phyloP scores from a whole-genome alignment of 2,888 invertebrate species.

The Metalampra italica region DNA sequence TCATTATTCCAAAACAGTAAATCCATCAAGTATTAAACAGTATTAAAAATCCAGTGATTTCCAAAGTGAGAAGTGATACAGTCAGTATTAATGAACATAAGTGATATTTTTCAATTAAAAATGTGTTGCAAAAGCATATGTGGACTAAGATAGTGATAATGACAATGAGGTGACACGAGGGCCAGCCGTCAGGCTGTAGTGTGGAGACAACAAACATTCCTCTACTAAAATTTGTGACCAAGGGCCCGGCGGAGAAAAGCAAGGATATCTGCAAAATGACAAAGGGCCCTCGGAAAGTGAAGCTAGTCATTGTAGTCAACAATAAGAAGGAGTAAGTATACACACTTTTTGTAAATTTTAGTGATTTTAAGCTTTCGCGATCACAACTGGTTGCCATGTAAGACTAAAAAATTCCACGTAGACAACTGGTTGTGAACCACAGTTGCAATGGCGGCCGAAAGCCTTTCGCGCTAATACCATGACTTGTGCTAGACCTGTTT shows the following conservation, averaged over 20 bases:
- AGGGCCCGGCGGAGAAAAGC: slow-evolving; percentile 68
- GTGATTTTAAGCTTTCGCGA: no score
- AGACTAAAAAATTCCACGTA: no score
- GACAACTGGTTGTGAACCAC: no score
- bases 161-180: slow-evolving; percentile 61
- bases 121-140: slow-evolving; percentile 19
- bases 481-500: no score
- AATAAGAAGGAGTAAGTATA: slow-evolving; percentile 78
- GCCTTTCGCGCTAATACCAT: no score
- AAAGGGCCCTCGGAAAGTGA: slow-evolving; percentile 79
- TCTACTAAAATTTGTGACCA: slow-evolving; percentile 70
- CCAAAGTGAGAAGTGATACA: slow-evolving; percentile 18
- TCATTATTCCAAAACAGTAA: slow-evolving; percentile 14
- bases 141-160: slow-evolving; percentile 48
- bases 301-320: slow-evolving; percentile 79
- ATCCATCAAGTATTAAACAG: slow-evolving; percentile 22
- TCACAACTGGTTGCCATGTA: no score
- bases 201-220: slow-evolving; percentile 65
- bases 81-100: slow-evolving; percentile 48
- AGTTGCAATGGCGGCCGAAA: no score
- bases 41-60: slow-evolving; percentile 34
- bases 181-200: slow-evolving; percentile 54
- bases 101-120: slow-evolving; percentile 28
- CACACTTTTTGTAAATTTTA: slow-evolving; percentile 3
- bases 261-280: slow-evolving; percentile 76